These are phyloP conservation scores for Galemys pyrenaicus DNA, from an alignment of 2,113 vertebrate species.

Conservation along the genomic window DNA sequence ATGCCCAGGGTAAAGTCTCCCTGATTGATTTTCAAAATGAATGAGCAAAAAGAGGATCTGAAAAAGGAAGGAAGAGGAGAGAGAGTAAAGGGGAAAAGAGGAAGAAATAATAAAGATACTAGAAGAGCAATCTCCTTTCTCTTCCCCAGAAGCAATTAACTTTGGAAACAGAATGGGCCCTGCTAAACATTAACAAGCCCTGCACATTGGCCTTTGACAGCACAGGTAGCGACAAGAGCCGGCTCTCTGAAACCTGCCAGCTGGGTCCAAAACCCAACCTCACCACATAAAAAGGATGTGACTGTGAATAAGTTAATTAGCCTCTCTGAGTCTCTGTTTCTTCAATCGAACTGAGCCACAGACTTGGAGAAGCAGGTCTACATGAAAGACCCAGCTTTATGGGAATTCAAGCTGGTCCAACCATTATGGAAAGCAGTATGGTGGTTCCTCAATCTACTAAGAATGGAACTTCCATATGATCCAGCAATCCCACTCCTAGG, in stretches of 20 bases:
- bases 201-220: constrained; percentile 24
- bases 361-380: not conserved
- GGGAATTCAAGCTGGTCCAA: too few relatives aligned
- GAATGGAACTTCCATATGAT: too few relatives aligned
- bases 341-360: not conserved
- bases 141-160: constrained; percentile 56
- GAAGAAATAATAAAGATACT: not conserved
- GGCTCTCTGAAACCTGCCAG: not conserved
- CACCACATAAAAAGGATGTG: not conserved
- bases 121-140: not conserved
- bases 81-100: not conserved
- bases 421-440: too few relatives aligned
- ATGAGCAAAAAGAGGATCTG: not conserved
- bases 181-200: constrained; percentile 1
- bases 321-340: not conserved
- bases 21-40: not conserved
- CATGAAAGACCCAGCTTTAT: not conserved
- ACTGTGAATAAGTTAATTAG: not conserved
- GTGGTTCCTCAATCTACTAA: too few relatives aligned
- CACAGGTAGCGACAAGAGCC: not conserved
- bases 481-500: too few relatives aligned
- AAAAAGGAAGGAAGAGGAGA: not conserved
- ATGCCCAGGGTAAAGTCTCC: not conserved
- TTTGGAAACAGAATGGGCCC: constrained; percentile 19
- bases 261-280: not conserved